Evolutionary conservation across 2,888 invertebrate species (phyloP), one percentile per base, ranked within the genome.

Genomic region (Apamea epomidion): DNA sequence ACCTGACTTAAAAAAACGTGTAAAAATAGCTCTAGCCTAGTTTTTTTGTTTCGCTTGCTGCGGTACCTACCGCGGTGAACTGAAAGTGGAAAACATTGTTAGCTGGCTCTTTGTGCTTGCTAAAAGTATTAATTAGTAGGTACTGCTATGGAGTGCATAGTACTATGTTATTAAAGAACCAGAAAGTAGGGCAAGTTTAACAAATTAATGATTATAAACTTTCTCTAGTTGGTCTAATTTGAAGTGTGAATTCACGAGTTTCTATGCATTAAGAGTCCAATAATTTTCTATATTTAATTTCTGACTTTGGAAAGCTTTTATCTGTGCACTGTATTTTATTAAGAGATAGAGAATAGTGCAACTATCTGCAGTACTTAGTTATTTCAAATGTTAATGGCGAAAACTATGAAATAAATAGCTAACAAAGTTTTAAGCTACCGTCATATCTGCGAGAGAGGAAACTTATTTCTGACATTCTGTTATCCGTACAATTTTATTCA

Each of bases 1-100:
- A 85, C 88, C 82, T 82, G 80, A 80, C 85, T 80, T 78, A 69
- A 85, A 88, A 88, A 88, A 88, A 88, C 77, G 73, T 78, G 58
- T 54, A 81, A 86, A 86, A 87, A 87, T 74, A 81, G 32, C 51
- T 68, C 10, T 60, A 87, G 75, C 87, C 87, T 74, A 87, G 37
- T 84, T 48, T 87, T 87, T 84, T 87, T 71, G 62, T 84, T 80
- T 74, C 70, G 62, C 5, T 86, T 54, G 67, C 80, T 64, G 72
- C 69, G 18, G 68, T 84, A 72, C 37, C 58, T 84, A 72, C 37
- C 58, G 68, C 42, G 8, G 79, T 51, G 37, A 67, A 80, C 37
- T 77, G 29, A 65, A 62, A 75, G 64, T 75, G 64, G 45, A 62
- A 81, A 81, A 78, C 75, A 67, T 77, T 77, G 81, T 77, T 84